Percentiles rank a stretch among this genome's conserved stretches.
phyloP scores from a whole-genome alignment of 1,140 invertebrate genomes.

The Mactra quadrangularis region DNA sequence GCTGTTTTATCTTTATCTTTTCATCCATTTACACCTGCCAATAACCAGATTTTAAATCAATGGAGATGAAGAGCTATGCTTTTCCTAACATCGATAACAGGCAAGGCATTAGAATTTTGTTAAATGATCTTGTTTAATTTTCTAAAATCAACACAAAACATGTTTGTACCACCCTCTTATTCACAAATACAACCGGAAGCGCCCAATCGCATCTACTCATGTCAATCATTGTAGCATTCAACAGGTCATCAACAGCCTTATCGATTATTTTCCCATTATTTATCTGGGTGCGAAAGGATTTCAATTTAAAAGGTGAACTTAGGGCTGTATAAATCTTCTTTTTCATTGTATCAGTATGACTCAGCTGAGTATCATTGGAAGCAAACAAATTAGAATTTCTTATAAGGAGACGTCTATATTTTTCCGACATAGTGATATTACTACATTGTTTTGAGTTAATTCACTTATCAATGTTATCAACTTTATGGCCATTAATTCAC shows the following conservation, averaged over 20 bases:
- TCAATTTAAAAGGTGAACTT: slow-evolving; percentile 60
- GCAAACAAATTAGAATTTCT: no score
- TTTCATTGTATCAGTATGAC: slow-evolving; percentile 52
- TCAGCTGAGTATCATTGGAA: no score
- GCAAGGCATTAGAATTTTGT: slow-evolving; percentile 68
- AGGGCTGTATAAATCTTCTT: no score
- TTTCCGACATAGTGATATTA: neutral
- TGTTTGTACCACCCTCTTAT: slow-evolving; percentile 68
- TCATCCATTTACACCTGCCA: slow-evolving; percentile 84
- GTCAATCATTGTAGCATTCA: slow-evolving; percentile 60
- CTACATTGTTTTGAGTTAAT: neutral
- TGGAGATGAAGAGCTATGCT: slow-evolving; percentile 63
- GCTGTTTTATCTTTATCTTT: slow-evolving; percentile 80
- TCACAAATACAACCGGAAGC: slow-evolving; percentile 73
- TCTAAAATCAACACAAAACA: slow-evolving; percentile 75
- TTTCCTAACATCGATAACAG: slow-evolving; percentile 70
- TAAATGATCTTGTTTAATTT: slow-evolving; percentile 73
- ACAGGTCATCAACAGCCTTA: slow-evolving; percentile 54
- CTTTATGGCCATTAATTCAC: neutral
- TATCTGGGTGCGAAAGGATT: slow-evolving; percentile 60
- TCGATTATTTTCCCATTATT: slow-evolving; percentile 52
- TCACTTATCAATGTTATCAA: slow-evolving; percentile 3
- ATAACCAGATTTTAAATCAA: slow-evolving; percentile 73
- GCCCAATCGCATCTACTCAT: slow-evolving; percentile 62
- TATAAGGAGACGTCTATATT: neutral